Base-by-base conservation (phyloP, 1,140 invertebrate species). In the Glossosoma conforme region DNA sequence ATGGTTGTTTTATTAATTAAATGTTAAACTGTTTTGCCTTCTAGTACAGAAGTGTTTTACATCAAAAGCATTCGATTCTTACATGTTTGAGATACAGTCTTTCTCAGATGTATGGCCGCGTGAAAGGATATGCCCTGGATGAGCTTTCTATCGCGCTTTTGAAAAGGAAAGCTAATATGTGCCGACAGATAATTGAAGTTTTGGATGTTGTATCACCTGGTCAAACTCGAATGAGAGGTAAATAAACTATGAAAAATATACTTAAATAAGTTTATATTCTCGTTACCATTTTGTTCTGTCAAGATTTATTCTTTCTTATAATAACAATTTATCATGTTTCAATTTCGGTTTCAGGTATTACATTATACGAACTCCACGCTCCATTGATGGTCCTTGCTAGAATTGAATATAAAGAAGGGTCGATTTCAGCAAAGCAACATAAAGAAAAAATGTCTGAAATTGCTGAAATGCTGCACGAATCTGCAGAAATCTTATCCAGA, bases 301-400 rank as follows among this genome's bases (percentile, higher is more conserved):
- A n/a, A n/a, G n/a, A n/a, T n/a, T n/a, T n/a, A n/a, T n/a, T n/a
- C n/a, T n/a, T n/a, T n/a, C n/a, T n/a, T n/a, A n/a, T n/a, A n/a
- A n/a, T n/a, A 28, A 28, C 25, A n/a, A 8, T 2, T 9, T 10
- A 36, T 8, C 14, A 36, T 36, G 35, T 36, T 36, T 36, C 14
- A 15, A 14, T 46, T 36, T 18, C 25, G 18, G 42, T 66, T 64
- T 1, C 60, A 84, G 82, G 84, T 10, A 79, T 86, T 72, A 83
- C 83, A 54, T 61, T 89, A 4, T 91, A 89, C 61, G 87, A 91
- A 61, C 63, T 89, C 19, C 86, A 90, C 60, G 84, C 84, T 5
- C 85, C 87, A 0, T 56, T 88, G 6, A 77, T 89, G 59, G 77
- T 86, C 47, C 63, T 86, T 38, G 83, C 85, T 1, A 81, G 81